Percentiles rank a stretch among this genome's conserved stretches.
Evolutionary conservation across 2,797 vertebrate species (phyloP).

Genomic region (Peromyscus melanophrys): DNA sequence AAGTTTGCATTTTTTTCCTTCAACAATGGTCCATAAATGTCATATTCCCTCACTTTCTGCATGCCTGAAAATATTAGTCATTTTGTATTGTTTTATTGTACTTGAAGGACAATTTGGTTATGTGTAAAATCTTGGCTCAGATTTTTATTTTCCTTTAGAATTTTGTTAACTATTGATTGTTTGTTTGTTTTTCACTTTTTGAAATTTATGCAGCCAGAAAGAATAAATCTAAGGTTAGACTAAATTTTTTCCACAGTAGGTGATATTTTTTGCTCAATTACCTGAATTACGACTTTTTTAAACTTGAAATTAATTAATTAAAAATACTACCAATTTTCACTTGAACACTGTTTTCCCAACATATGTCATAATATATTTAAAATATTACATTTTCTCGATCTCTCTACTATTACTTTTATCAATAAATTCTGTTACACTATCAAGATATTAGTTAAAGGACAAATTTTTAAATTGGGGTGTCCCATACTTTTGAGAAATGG

Average conservation of each 20-base stretch:
- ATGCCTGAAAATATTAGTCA: constrained; percentile 57
- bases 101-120: constrained; percentile 68
- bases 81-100: constrained; percentile 71
- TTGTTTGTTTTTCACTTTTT: neutral
- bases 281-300: neutral
- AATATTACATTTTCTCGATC: neutral
- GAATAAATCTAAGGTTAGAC: neutral
- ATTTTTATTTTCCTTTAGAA: constrained; percentile 61
- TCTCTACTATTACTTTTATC: neutral
- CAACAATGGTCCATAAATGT: constrained; percentile 63
- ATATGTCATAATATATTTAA: neutral
- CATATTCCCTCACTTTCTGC: constrained; percentile 42
- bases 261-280: neutral
- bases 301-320: constrained; percentile 13
- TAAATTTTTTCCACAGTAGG: neutral
- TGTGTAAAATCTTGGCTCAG: constrained; percentile 44
- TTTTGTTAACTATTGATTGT: neutral
- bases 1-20: constrained; percentile 41
- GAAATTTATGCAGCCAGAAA: neutral
- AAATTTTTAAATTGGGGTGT: neutral
- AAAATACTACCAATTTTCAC: neutral
- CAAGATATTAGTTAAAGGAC: neutral
- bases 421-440: neutral
- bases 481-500: no score
- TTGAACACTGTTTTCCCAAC: neutral